A percentile compares a stretch with the other conserved stretches of the same genome.
These are phyloP conservation scores for Drosophila kepulauana DNA, from an alignment of 1,140 invertebrate species.

Conservation along the genomic window DNA sequence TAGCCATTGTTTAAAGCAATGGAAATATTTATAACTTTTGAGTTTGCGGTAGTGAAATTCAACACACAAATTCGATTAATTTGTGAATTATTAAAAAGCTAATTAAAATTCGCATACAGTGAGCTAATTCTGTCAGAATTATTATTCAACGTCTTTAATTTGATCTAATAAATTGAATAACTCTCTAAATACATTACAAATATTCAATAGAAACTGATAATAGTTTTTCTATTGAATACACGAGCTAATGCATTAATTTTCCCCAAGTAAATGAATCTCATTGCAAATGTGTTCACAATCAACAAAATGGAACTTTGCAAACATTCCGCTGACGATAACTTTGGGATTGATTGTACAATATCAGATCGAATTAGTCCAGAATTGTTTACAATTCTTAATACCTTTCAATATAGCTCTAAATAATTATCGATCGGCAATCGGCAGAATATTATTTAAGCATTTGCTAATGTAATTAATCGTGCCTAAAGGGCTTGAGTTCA, in stretches of 20 bases:
- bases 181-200: background rate
- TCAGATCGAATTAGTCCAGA: background rate
- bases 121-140: background rate
- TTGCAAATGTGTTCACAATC: background rate
- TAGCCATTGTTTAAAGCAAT: background rate
- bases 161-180: background rate
- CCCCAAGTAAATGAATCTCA: background rate
- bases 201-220: background rate
- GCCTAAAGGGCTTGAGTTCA: slow-evolving; percentile 9
- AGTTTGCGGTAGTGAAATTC: background rate
- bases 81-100: background rate
- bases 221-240: background rate
- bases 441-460: background rate
- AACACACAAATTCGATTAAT: background rate
- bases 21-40: background rate
- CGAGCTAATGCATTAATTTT: background rate
- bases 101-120: background rate
- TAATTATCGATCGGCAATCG: background rate
- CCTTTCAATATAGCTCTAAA: background rate
- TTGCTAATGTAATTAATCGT: slow-evolving; percentile 1
- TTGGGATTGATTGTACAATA: background rate
- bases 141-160: background rate
- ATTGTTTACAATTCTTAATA: background rate
- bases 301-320: background rate
- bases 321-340: background rate